Evolutionary conservation across 2,888 invertebrate genomes (phyloP), one percentile per base, ranked within the genome.

Genomic region (Creontiades dilutus): DNA sequence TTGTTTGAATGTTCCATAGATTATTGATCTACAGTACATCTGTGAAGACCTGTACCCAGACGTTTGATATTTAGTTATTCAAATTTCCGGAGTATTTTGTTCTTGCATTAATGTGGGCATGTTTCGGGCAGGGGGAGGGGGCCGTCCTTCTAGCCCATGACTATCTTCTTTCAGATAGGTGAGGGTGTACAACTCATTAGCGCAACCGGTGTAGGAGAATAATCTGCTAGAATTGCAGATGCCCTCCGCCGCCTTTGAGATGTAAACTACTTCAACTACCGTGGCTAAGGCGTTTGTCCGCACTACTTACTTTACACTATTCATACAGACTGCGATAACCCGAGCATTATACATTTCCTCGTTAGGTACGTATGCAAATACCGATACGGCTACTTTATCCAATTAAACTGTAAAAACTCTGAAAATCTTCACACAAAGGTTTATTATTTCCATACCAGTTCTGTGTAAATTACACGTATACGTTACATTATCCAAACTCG

Each of bases 211-310:
- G 87, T 52, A 7, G 87, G 87, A 78, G 76, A 55, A 27, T 87
- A 76, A 76, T 78, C 87, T 48, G 78, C 78, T 87, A 87, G 87
- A 87, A 87, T 87, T 87, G 87, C 78, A 87, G 87, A 87, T 87
- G 76, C 78, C 78, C 23, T 87, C 16, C 19, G 27, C n/a, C 75
- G 78, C 87, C 87, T 87, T 87, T 87, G 87, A 87, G 87, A 87
- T 87, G 87, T 28, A 78, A 87, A 87, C 87, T 87, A 87, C 87
- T 28, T 52, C 87, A 52, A 27, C 78, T 76, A 47, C 87, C 52
- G 23, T 11, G 27, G 87, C 37, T 78, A 87, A 76, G 87, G 87
- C 87, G 87, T 87, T 87, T 87, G 87, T 87, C 78, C 87, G 87
- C 87, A 57, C 78, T 19, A 52, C 76, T 61, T 23, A 76, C 87